Percentiles rank a stretch among this genome's conserved stretches.
Evolutionary conservation across 2,113 vertebrate species (phyloP).

Genomic region (Hoplias malabaricus): DNA sequence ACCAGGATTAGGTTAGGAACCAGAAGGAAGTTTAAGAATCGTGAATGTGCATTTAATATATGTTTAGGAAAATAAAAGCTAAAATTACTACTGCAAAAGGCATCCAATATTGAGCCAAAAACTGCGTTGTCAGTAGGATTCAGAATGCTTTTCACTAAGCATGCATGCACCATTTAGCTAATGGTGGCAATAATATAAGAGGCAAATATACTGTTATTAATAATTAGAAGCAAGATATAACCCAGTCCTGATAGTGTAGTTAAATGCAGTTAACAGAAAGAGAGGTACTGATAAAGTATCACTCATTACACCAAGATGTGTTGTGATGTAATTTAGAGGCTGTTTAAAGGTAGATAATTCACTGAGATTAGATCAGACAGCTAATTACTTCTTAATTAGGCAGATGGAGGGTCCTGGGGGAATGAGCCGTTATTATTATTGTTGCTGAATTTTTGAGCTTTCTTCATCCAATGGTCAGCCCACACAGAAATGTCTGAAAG

Average conservation of each 20-base stretch:
- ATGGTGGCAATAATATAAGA: no score
- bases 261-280: not conserved
- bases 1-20: no score
- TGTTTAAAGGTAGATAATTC: slow-evolving; percentile 31
- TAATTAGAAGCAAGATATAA: no score
- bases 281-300: not conserved
- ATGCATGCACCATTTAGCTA: no score
- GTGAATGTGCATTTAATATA: no score
- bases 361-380: slow-evolving; percentile 33
- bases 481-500: not conserved
- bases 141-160: no score
- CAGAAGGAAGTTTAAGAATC: no score
- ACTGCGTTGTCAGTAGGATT: no score
- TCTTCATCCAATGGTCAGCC: slow-evolving; percentile 5
- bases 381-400: slow-evolving; percentile 50
- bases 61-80: no score
- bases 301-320: not conserved
- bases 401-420: slow-evolving; percentile 38
- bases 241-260: not conserved
- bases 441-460: slow-evolving; percentile 7
- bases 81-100: no score
- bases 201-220: no score
- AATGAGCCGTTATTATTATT: not conserved
- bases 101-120: no score
- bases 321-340: slow-evolving; percentile 12